phyloP scores from a whole-genome alignment of 2,888 invertebrate species.

The Sesia apiformis region DNA sequence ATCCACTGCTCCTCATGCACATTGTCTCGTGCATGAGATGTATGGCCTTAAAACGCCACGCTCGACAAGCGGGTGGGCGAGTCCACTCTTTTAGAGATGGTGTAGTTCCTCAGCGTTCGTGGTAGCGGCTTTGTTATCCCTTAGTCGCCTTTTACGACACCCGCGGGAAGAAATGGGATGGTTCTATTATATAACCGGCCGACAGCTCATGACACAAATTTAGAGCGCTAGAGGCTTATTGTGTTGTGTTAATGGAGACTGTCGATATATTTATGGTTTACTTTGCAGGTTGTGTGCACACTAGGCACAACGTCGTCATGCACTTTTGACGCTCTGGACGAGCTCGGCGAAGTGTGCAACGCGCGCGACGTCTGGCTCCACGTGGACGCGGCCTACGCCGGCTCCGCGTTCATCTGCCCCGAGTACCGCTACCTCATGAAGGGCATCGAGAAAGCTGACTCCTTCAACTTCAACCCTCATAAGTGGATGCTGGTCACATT shows the following conservation, averaged over 20 bases:
- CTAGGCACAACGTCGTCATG: constrained; percentile 97
- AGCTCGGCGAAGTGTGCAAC: constrained; percentile 92
- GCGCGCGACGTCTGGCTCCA: constrained; percentile 91
- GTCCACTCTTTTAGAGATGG: too few relatives aligned
- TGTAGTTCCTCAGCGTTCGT: too few relatives aligned
- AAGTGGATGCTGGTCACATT: constrained; percentile 99
- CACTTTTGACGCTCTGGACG: constrained; percentile 92
- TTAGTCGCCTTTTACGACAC: too few relatives aligned
- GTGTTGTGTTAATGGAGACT: neutral
- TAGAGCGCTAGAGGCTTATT: neutral
- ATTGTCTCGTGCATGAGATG: too few relatives aligned
- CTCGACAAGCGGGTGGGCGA: too few relatives aligned
- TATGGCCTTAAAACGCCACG: too few relatives aligned
- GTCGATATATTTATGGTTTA: neutral
- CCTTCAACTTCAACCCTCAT: constrained; percentile 99
- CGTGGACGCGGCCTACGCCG: constrained; percentile 98
- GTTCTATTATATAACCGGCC: too few relatives aligned
- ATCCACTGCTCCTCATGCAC: too few relatives aligned
- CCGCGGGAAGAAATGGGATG: too few relatives aligned
- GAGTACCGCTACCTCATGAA: constrained; percentile 94
- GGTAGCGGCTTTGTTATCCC: too few relatives aligned
- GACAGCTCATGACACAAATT: neutral
- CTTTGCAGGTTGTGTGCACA: constrained; percentile 84
- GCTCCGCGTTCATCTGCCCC: constrained; percentile 96
- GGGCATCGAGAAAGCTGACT: constrained; percentile 92